Evolutionary conservation across 2,888 invertebrate species (phyloP), one percentile per base, ranked within the genome.

Genomic region (Neocrepidodera transversa): DNA sequence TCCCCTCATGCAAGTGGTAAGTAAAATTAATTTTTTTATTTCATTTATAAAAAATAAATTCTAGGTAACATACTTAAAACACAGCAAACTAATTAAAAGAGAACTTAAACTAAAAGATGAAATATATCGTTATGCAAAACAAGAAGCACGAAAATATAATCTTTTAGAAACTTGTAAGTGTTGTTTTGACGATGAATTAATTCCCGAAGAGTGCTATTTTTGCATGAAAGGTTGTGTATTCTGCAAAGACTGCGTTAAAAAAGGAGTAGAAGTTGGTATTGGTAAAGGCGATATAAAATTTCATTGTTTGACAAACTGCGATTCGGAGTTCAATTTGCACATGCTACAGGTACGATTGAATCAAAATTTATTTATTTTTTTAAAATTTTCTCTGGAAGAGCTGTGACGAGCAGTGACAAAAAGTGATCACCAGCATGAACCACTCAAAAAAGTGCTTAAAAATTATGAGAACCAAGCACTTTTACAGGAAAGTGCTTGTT

Each of bases 111-210:
- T 70, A 10, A 70, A 71, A n/a, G 70, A 77, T 49, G 60, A 66
- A 6, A 60, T 67, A 6, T 80, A 81, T 61, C 63, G 68, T 5
- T 23, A 57, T 14, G 76, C 65, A 59, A 65, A 69, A 67, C 62
- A 72, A 73, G 62, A 81, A 72, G 78, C 81, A 63, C 73, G 66
- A 45, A 62, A 68, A 53, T 69, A 80, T 32, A 72, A 74, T 30
- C 64, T 77, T 28, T 58, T 79, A 5, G 72, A 77, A 66, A 75
- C 71, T 3, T 87, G 87, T 71, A 75, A 75, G 18, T 84, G 84
- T 68, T 87, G 87, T 66, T 86, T 64, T 62, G 83, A 83, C 43
- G 82, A 82, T 43, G 84, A 85, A 63, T 70, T 82, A 23, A 72
- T 84, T 13, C 78, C 77, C 1, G 79, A 80, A 62, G 81, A 78